phyloP scores from a whole-genome alignment of 2,888 invertebrate species.

The Drosophila nr. perissopoda region DNA sequence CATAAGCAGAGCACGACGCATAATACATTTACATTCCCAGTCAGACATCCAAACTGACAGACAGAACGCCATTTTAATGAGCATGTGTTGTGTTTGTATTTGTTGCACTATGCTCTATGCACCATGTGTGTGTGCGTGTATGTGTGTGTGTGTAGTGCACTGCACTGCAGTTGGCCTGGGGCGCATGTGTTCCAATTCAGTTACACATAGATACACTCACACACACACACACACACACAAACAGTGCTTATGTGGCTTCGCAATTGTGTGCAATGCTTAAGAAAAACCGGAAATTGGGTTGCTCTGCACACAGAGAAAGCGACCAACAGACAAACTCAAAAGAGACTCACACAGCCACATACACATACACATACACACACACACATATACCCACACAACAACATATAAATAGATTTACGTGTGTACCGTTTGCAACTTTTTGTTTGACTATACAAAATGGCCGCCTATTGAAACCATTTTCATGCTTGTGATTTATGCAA shows the following conservation, averaged over 20 bases:
- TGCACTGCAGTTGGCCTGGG: constrained; percentile 79
- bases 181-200: constrained; percentile 78
- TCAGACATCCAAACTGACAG: constrained; percentile 38
- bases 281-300: constrained; percentile 81
- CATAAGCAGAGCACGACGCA: constrained; percentile 63
- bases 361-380: constrained; percentile 27
- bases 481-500: constrained; percentile 76
- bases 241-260: constrained; percentile 47
- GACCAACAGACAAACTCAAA: constrained; percentile 50
- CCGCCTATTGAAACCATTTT: constrained; percentile 73
- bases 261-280: constrained; percentile 77
- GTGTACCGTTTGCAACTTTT: constrained; percentile 62
- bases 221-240: constrained; percentile 22
- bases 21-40: constrained; percentile 65
- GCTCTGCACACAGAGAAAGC: constrained; percentile 68
- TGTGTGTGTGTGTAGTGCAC: constrained; percentile 59
- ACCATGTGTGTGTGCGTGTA: constrained; percentile 15
- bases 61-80: constrained; percentile 78
- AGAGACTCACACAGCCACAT: constrained; percentile 34
- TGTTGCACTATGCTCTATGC: constrained; percentile 5
- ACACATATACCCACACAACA: constrained; percentile 16
- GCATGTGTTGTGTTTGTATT: constrained; percentile 42
- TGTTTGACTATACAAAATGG: constrained; percentile 44
- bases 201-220: constrained; percentile 56
- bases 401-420: constrained; percentile 67